A percentile compares a stretch with the other conserved stretches of the same genome.
Conservation (phyloP, 2,888 invertebrate species). For the Mythimna pallens region DNA sequence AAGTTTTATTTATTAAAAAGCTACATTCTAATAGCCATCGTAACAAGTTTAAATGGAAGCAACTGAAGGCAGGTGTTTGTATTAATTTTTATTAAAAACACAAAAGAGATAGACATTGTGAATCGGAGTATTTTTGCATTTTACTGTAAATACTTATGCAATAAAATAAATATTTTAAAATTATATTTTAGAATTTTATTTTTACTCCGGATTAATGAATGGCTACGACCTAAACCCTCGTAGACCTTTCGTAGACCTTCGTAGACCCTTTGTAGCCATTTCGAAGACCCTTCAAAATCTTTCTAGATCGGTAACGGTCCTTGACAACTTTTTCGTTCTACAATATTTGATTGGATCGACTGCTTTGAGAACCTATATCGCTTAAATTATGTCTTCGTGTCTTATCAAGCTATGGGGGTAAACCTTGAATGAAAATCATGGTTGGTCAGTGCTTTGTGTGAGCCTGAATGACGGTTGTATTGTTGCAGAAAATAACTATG, state of each 20-base stretch:
- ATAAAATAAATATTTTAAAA: conserved; percentile 53
- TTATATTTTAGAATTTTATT: conserved; percentile 27
- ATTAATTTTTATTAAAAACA: conserved; percentile 1
- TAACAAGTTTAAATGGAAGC: neutral
- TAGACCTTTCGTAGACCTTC: conserved; percentile 22
- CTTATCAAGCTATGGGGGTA: too few relatives aligned
- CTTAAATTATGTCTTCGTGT: too few relatives aligned
- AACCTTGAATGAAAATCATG: too few relatives aligned
- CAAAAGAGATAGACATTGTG: conserved; percentile 35
- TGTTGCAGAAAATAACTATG: too few relatives aligned
- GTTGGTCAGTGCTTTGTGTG: too few relatives aligned
- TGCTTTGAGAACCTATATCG: too few relatives aligned
- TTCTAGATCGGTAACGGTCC: neutral
- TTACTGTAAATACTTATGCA: conserved; percentile 53
- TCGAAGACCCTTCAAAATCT: conserved; percentile 3
- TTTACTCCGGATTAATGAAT: neutral
- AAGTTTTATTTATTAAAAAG: too few relatives aligned
- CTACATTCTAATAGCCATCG: neutral
- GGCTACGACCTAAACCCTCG: too few relatives aligned
- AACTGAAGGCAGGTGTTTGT: too few relatives aligned
- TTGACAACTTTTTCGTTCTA: too few relatives aligned
- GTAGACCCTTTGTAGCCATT: conserved; percentile 31
- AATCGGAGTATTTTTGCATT: conserved; percentile 62
- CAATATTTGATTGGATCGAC: too few relatives aligned
- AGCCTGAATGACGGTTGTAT: too few relatives aligned